phyloP scores from a whole-genome alignment of 2,888 invertebrate genomes.

The Argyresthia goedartella region DNA sequence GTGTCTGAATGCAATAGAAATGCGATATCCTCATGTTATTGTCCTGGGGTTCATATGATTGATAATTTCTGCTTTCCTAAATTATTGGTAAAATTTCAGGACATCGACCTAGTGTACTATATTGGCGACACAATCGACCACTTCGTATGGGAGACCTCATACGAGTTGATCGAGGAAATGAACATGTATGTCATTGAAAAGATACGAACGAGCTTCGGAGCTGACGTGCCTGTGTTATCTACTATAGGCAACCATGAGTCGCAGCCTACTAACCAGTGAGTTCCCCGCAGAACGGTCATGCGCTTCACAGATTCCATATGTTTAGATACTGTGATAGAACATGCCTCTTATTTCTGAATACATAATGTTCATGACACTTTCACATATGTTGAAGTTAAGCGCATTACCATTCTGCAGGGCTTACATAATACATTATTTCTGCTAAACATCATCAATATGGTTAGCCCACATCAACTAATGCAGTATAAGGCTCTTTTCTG shows the following conservation, averaged over 20 bases:
- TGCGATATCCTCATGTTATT: too few species aligned
- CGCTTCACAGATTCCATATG: neutral
- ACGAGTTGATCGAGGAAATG: conserved; percentile 71
- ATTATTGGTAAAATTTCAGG: conserved; percentile 24
- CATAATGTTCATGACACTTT: too few species aligned
- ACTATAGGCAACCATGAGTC: conserved; percentile 88
- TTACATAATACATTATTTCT: too few species aligned
- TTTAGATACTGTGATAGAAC: neutral
- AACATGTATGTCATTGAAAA: conserved; percentile 65
- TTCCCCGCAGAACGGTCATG: conserved; percentile 13
- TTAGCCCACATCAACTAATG: too few species aligned
- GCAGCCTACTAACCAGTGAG: conserved; percentile 87
- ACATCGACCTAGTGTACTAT: conserved; percentile 79
- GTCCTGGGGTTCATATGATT: too few species aligned
- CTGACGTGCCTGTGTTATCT: conserved; percentile 74
- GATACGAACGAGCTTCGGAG: conserved; percentile 69
- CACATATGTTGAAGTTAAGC: too few species aligned
- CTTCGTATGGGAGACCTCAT: conserved; percentile 87
- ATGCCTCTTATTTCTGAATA: neutral
- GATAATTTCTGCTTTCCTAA: too few species aligned
- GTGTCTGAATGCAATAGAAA: too few species aligned
- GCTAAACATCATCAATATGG: too few species aligned
- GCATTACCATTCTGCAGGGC: too few species aligned
- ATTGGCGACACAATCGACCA: conserved; percentile 92
- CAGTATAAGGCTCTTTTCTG: too few species aligned